Evolutionary conservation across 2,888 invertebrate species (phyloP).

Genomic region (Leucoptera coffeella): DNA sequence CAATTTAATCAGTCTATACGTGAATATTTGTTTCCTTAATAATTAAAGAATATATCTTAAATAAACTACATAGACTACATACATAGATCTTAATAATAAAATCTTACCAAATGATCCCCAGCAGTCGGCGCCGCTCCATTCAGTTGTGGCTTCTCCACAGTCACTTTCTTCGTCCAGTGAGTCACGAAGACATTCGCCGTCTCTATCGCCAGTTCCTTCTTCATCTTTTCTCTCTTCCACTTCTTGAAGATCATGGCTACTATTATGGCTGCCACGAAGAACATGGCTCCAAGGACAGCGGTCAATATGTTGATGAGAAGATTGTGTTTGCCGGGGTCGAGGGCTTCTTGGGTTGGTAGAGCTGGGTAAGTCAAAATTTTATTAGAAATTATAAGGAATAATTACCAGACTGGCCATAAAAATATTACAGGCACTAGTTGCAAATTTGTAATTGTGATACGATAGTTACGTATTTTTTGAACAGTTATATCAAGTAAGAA

Average conservation of each 20-base stretch:
- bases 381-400: too few relatives aligned
- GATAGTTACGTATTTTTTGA: too few relatives aligned
- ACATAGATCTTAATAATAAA: too few relatives aligned
- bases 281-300: constrained; percentile 54
- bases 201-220: constrained; percentile 74
- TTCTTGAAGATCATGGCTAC: constrained; percentile 65
- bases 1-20: too few relatives aligned
- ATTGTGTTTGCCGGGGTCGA: constrained; percentile 43
- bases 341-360: constrained; percentile 24
- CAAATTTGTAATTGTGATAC: too few relatives aligned
- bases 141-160: constrained; percentile 73
- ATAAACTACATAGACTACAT: too few relatives aligned
- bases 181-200: constrained; percentile 78
- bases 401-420: too few relatives aligned
- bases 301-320: constrained; percentile 54
- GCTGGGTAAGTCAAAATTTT: too few relatives aligned
- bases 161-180: constrained; percentile 87
- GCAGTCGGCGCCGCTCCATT: constrained; percentile 54
- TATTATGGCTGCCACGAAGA: constrained; percentile 50
- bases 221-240: constrained; percentile 70
- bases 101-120: constrained; percentile 57
- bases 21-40: too few relatives aligned
- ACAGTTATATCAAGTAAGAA: too few relatives aligned
- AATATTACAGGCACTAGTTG: background rate
- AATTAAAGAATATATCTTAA: too few relatives aligned